phyloP scores from a whole-genome alignment of 2,888 invertebrate genomes.

The Meta bourneti region DNA sequence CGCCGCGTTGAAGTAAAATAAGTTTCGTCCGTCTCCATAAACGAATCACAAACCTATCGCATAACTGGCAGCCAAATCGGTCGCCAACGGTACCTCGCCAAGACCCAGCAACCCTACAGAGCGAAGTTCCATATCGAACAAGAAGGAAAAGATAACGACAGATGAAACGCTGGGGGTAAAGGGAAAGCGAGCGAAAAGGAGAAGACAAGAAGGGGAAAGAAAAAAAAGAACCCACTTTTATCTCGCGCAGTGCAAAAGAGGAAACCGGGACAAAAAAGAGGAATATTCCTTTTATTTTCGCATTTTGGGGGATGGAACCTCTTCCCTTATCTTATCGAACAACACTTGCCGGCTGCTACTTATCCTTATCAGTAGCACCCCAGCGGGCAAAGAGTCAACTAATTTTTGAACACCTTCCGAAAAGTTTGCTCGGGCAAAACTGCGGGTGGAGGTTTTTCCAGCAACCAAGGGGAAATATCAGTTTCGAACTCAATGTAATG shows the following conservation, averaged over 20 bases:
- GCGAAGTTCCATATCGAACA: constrained; percentile 45
- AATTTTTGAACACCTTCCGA: constrained; percentile 46
- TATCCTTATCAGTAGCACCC: constrained; percentile 57
- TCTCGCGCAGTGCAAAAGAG: constrained; percentile 14
- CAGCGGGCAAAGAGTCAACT: constrained; percentile 58
- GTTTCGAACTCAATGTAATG: neutral
- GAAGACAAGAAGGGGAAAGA: neutral
- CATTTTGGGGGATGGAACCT: constrained; percentile 22
- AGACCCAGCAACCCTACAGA: constrained; percentile 4
- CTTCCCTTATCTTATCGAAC: constrained; percentile 59
- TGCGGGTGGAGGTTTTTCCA: too few species aligned
- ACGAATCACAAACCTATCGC: neutral
- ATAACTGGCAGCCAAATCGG: neutral
- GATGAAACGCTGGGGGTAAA: constrained; percentile 49
- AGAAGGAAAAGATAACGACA: constrained; percentile 62
- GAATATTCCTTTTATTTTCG: constrained; percentile 42
- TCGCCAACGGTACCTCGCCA: constrained; percentile 2
- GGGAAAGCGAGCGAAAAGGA: constrained; percentile 24
- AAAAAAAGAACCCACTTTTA: constrained; percentile 49
- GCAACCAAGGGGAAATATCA: neutral
- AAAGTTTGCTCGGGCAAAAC: too few species aligned
- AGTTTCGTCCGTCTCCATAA: neutral
- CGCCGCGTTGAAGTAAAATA: neutral
- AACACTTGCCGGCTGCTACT: constrained; percentile 53
- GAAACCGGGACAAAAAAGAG: neutral